Evolutionary conservation across 2,888 invertebrate genomes (phyloP).

Genomic region (Heterodera filipjevi): DNA sequence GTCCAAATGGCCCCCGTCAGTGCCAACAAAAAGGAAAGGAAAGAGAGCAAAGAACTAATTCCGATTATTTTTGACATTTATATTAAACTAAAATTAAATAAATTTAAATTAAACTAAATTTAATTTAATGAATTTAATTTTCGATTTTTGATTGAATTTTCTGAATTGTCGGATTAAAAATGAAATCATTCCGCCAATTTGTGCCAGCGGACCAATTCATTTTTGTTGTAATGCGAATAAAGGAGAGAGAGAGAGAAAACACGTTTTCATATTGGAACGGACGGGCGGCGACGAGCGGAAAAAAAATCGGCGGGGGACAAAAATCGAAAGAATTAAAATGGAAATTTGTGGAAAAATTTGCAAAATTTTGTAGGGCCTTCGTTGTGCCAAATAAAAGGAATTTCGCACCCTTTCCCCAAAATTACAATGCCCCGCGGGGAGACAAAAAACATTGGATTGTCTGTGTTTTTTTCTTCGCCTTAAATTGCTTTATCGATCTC

Average conservation of each 20-base stretch:
- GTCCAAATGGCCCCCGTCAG: conserved; percentile 30
- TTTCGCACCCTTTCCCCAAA: too few species aligned
- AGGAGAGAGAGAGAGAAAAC: neutral
- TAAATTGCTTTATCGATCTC: too few species aligned
- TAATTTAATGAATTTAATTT: neutral
- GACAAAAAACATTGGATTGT: too few species aligned
- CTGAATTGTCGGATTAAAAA: neutral
- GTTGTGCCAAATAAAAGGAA: too few species aligned
- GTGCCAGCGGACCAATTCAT: neutral
- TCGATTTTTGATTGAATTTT: neutral
- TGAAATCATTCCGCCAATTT: neutral
- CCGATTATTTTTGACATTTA: neutral
- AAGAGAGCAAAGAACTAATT: neutral
- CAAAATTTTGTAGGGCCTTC: too few species aligned
- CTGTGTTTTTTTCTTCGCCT: too few species aligned
- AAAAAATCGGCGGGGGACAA: neutral
- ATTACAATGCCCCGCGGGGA: too few species aligned
- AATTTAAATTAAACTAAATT: neutral
- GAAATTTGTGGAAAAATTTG: too few species aligned
- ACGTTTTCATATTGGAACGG: neutral
- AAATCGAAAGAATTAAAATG: too few species aligned
- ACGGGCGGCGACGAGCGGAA: neutral
- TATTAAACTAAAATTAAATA: neutral
- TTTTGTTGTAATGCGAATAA: neutral
- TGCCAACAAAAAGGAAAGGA: neutral